phyloP scores from a whole-genome alignment of 2,888 invertebrate species.

The Noctua fimbriata region DNA sequence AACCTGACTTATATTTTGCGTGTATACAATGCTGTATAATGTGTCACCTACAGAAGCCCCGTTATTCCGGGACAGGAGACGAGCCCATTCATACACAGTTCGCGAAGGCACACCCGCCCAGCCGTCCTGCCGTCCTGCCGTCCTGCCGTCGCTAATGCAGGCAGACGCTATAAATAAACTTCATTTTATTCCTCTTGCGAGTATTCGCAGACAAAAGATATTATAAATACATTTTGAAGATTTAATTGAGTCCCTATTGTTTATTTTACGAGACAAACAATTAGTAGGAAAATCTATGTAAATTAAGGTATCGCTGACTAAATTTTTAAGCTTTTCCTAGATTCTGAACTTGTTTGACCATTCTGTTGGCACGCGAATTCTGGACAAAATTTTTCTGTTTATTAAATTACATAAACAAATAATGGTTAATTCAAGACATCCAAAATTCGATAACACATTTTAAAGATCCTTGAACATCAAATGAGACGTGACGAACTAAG shows the following conservation, averaged over 20 bases:
- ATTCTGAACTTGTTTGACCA: neutral
- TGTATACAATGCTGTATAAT: slow-evolving; percentile 20
- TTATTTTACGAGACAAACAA: neutral
- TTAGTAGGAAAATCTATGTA: neutral
- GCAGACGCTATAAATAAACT: slow-evolving; percentile 65
- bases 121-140: slow-evolving; percentile 20
- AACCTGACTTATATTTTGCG: slow-evolving; percentile 2
- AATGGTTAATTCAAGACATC: slow-evolving; percentile 6
- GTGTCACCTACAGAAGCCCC: slow-evolving; percentile 51
- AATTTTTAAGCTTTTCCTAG: slow-evolving; percentile 1
- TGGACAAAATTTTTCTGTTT: neutral
- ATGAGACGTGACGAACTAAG: slow-evolving; percentile 52
- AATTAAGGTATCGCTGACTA: neutral
- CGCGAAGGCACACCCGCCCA: slow-evolving; percentile 51
- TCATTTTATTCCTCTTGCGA: slow-evolving; percentile 61
- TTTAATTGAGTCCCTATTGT: slow-evolving; percentile 21
- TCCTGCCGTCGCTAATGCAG: slow-evolving; percentile 53
- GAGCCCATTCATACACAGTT: slow-evolving; percentile 59
- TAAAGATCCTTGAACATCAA: slow-evolving; percentile 41
- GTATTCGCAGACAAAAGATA: slow-evolving; percentile 56
- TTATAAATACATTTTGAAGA: slow-evolving; percentile 41
- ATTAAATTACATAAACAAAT: slow-evolving; percentile 8
- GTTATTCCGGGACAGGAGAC: slow-evolving; percentile 66
- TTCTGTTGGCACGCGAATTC: neutral
- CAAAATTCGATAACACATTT: slow-evolving; percentile 19